Conservation (phyloP, 2,113 vertebrate species). For the Oryzias woworae region DNA sequence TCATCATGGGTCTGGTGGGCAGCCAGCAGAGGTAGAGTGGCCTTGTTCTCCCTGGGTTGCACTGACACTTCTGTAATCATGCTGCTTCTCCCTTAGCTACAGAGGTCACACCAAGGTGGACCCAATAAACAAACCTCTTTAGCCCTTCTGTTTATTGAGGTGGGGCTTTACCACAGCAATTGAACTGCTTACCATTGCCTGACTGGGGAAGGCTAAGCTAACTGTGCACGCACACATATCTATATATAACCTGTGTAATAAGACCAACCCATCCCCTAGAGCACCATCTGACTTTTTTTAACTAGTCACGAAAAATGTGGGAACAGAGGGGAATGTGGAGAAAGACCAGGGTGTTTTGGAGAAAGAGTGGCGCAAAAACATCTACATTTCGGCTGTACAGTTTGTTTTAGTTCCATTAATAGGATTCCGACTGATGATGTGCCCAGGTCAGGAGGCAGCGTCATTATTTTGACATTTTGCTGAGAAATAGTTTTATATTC, state of each 20-base stretch:
- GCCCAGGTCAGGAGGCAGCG: conserved; percentile 41
- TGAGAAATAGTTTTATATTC: conserved; percentile 28
- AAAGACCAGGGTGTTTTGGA: conserved; percentile 27
- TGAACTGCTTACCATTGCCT: conserved; percentile 62
- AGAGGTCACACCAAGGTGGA: conserved; percentile 76
- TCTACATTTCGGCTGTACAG: conserved; percentile 46
- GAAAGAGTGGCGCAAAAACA: conserved; percentile 23
- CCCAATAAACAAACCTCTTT: conserved; percentile 80
- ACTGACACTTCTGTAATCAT: conserved; percentile 74
- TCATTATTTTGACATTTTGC: conserved; percentile 52
- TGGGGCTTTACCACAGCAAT: conserved; percentile 62
- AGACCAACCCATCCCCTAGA: conserved; percentile 62
- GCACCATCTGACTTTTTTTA: conserved; percentile 74
- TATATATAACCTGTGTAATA: conserved; percentile 54
- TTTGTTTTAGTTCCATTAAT: conserved; percentile 51
- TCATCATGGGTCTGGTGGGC: conserved; percentile 55
- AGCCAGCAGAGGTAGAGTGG: conserved; percentile 26
- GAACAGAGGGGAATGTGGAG: conserved; percentile 21
- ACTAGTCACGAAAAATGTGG: conserved; percentile 63
- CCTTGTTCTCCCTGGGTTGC: conserved; percentile 33
- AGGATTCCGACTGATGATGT: conserved; percentile 56
- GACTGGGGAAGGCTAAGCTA: conserved; percentile 41
- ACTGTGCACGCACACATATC: conserved; percentile 45
- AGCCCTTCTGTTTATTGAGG: conserved; percentile 72
- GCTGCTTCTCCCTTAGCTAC: conserved; percentile 61